These are phyloP conservation scores for Embidobia sp. DNA, from an alignment of 2,888 invertebrate species.

Conservation along the genomic window DNA sequence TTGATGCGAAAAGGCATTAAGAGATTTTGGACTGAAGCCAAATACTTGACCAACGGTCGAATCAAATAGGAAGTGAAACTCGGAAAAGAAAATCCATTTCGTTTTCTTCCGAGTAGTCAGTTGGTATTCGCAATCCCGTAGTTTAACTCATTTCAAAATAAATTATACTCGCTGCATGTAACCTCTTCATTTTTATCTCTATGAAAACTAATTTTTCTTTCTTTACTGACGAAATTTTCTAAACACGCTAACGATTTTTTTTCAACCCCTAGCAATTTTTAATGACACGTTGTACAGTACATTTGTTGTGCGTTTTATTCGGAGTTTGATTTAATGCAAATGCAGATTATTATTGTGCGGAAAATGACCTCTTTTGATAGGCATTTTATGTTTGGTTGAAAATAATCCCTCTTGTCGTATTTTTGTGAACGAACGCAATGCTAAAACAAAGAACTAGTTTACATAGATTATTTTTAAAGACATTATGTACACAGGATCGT, in stretches of 20 bases:
- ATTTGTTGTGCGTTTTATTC: no score
- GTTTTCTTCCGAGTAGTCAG: conserved; percentile 46
- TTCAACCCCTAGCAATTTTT: no score
- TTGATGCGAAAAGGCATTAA: no score
- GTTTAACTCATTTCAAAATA: conserved; percentile 49
- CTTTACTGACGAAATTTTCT: no score
- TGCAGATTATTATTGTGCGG: no score
- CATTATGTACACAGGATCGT: conserved; percentile 39
- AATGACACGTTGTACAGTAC: no score
- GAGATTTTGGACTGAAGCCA: no score
- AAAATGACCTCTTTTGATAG: no score
- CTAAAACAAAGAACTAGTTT: conserved; percentile 41
- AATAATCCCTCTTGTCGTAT: background rate
- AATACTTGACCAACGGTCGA: conserved; percentile 63
- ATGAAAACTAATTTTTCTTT: conserved; percentile 38
- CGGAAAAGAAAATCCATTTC: conserved; percentile 64
- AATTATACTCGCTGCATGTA: conserved; percentile 35
- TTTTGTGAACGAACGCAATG: no score
- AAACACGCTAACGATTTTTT: no score
- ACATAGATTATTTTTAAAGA: conserved; percentile 58
- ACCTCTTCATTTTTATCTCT: conserved; percentile 15
- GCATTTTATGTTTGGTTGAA: background rate
- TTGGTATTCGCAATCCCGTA: no score
- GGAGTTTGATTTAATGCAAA: no score
- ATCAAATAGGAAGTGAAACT: conserved; percentile 54